Base-by-base conservation (phyloP, 1,140 invertebrate genomes). In the Dendrolimus kikuchii region DNA sequence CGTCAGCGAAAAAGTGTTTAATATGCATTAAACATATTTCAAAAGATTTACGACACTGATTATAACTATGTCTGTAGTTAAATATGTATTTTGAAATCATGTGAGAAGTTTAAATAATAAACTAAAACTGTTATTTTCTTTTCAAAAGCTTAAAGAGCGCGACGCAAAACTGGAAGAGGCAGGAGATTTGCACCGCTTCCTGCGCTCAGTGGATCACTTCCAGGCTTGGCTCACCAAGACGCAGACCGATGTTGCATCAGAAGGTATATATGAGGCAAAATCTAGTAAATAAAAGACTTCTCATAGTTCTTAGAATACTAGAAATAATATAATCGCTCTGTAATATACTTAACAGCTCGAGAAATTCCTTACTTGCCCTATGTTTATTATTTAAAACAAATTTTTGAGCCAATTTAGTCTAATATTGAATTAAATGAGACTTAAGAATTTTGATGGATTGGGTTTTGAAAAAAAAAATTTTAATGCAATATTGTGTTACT, bases 151-250 rank as follows among this genome's bases (percentile, higher is more conserved):
- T 55, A 99, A 98, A 88, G 98, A 99, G 66, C 93, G 98, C 51
- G 98, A 99, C 87, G 93, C 98, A 0, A 99, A 99, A 81, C 87
- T 99, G 74, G 98, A 99, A 86, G 99, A 99, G 86, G 98, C 98
- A 45, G 98, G 98, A 60, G 99, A 99, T 77, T 88, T 99, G 52
- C 99, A 99, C 76, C 92, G 98, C 50, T 99, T 99, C 94, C 89
- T 99, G 59, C 94, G 98, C 44, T 98, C 99, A 83, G 91, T 99
- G 60, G 99, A 99, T 87, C 98, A 99, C 89, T 99, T 99, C 96
- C 98, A 99, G 87, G 92, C 96, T 1, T 99, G 99, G 99, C 89
- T 99, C 55, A 98, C 97, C 46, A 98, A 98, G 81, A 99, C 98
- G 0, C 98, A 99, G 86, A 97, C 94, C 2, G 96, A 99, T 81